These are phyloP conservation scores for Octonoba sinensis DNA, from an alignment of 2,888 invertebrate genomes.

Conservation along the genomic window DNA sequence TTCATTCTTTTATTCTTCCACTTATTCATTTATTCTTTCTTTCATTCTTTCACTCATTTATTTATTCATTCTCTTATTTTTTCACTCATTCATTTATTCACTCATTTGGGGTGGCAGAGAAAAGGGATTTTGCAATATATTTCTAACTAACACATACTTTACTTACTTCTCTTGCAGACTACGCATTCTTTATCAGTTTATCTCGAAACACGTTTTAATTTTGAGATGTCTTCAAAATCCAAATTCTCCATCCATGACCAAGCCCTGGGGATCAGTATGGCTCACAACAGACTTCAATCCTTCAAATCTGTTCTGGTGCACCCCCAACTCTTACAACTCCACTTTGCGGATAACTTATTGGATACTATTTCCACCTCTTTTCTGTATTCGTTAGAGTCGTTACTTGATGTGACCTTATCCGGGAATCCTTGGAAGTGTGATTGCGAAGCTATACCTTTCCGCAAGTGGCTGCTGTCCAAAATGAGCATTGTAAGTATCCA, in stretches of 20 bases:
- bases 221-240: no score
- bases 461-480: background rate
- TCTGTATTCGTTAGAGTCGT: background rate
- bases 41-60: no score
- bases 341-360: constrained; percentile 21
- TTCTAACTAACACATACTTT: no score
- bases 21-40: no score
- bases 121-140: no score
- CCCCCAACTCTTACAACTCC: background rate
- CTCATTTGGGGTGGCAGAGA: no score
- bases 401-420: constrained; percentile 1
- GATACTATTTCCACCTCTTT: background rate
- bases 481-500: background rate
- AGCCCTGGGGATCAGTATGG: constrained; percentile 21
- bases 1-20: no score
- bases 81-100: no score
- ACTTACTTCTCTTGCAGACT: no score
- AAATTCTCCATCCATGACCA: constrained; percentile 9
- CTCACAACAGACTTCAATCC: constrained; percentile 24
- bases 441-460: background rate
- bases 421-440: constrained; percentile 1
- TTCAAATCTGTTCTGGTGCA: constrained; percentile 12
- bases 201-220: no score
- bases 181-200: no score
- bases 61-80: no score